Evolutionary conservation across 2,797 vertebrate species (phyloP), one percentile per base, ranked within the genome.

Genomic region (Poecilia gillii): DNA sequence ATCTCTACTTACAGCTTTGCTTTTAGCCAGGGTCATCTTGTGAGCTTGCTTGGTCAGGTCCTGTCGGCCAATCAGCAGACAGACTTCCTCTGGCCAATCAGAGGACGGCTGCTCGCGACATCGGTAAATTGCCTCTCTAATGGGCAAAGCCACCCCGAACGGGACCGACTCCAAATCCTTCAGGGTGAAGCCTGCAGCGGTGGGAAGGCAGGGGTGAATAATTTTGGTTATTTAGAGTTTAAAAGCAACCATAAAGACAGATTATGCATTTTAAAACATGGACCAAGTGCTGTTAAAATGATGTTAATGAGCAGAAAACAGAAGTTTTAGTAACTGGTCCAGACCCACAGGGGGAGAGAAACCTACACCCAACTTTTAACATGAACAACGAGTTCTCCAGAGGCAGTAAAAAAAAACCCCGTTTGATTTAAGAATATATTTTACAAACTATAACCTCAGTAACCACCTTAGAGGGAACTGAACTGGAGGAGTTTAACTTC

Each of bases 141-240:
- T 97, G 28, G 98, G 97, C 89, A 99, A 95, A 13, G 98, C 99
- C 72, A 99, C 97, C 0, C 99, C 99, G 76, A 99, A 99, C 0
- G 98, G 98, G 57, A 99, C 97, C 0, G 98, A 97, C 89, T 99
- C 98, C 93, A 99, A 93, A 91, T 99, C 98, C 90, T 97, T 97
- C 80, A 99, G 84, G 20, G 97, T 98, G 91, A 99, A 99, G 59
- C 97, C 98, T 99, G 57, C 49, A 75, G 12, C 49, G 74, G 64
- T 18, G 6, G 84, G 25, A 76, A 39, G 33, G 28, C 4, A 4
- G 77, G 1, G 7, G 66, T 49, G 18, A 25, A 43, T 6, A 23
- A 70, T 28, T 23, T 11, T 70, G 47, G 46, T 18, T 51, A 77
- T 71, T 53, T 43, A 43, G 36, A 39, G 18, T 20, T 73, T 47